Conservation (phyloP, 2,113 vertebrate genomes). For the Podarcis muralis region DNA sequence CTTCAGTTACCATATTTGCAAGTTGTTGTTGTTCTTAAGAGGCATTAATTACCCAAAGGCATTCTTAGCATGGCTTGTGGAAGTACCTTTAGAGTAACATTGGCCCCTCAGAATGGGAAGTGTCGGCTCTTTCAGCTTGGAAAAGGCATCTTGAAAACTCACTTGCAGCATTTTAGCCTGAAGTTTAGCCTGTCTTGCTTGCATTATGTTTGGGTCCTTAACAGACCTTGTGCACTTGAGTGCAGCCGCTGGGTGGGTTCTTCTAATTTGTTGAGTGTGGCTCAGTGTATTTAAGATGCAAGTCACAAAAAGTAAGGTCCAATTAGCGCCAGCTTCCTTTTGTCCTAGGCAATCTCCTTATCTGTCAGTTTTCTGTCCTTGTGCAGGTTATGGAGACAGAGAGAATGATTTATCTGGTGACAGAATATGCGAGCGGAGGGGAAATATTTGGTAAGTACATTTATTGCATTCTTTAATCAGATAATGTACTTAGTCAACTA, state of each 20-base stretch:
- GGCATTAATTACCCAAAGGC: too few species aligned
- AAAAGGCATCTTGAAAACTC: background rate
- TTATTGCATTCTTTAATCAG: conserved; percentile 66
- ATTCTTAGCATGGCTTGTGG: background rate
- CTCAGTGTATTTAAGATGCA: background rate
- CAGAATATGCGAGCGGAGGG: conserved; percentile 97
- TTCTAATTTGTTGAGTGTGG: conserved; percentile 2
- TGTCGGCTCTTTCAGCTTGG: background rate
- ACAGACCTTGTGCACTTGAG: background rate
- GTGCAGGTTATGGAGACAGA: conserved; percentile 98
- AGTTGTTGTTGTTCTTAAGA: background rate
- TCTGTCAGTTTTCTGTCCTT: conserved; percentile 66
- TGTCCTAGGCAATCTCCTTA: conserved; percentile 46
- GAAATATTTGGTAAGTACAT: conserved; percentile 95
- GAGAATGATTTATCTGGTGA: conserved; percentile 98
- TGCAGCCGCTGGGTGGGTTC: accelerated
- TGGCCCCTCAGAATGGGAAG: too few species aligned
- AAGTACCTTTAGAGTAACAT: background rate
- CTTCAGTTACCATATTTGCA: background rate
- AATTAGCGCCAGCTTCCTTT: background rate
- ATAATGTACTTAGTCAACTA: conserved; percentile 41
- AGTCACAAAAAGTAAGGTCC: background rate
- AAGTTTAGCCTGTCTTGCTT: background rate
- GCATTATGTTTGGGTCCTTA: background rate
- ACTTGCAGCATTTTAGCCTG: background rate